Base-by-base conservation (phyloP, 1,140 invertebrate species). In the Trialeurodes vaporariorum region DNA sequence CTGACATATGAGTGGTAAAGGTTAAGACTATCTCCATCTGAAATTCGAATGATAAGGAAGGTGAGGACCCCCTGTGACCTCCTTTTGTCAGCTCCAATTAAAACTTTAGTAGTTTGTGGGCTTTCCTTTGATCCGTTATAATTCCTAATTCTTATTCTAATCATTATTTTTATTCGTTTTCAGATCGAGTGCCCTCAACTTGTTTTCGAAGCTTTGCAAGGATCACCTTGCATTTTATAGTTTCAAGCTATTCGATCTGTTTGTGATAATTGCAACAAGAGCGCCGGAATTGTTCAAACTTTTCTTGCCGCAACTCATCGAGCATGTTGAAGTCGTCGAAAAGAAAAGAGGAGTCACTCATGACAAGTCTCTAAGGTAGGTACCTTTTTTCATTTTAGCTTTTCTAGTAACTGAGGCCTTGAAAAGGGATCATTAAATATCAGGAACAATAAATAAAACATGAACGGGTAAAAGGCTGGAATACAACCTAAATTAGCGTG, bases 221-320 rank as follows among this genome's bases (percentile, higher is more conserved):
- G 70, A 71, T 25, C 68, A 71, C 65, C 40, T 71, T 25, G 70
- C 70, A n/a, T 71, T 68, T 60, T 69, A 68, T 21, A 66, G 67
- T 1, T 58, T 68, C 25, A 64, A 69, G 23, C 27, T 68, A 59
- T 71, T 71, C 22, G 70, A 71, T 63, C 58, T 71, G 17, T 61
- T 71, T 60, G 23, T 61, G 1, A 62, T 27, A 12, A 63, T 71
- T 1, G 63, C 63, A 13, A 27, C 59, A 0, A 59, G 61, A 25
- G 67, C 65, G 17, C 70, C 70, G 0, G 65, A 69, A 27, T 27
- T 69, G 27, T 63, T 69, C 17, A 40, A 27, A 0, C 34, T 66
- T 24, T 71, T 71, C 61, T 25, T 68, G 5, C 70, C 70, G 1
- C 59, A 64, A n/a, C 64, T 71, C 17, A 25, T 67, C 13, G 65